A percentile compares a stretch with the other conserved stretches of the same genome.
phyloP scores from a whole-genome alignment of 2,797 vertebrate species.

The Vireo griseus region DNA sequence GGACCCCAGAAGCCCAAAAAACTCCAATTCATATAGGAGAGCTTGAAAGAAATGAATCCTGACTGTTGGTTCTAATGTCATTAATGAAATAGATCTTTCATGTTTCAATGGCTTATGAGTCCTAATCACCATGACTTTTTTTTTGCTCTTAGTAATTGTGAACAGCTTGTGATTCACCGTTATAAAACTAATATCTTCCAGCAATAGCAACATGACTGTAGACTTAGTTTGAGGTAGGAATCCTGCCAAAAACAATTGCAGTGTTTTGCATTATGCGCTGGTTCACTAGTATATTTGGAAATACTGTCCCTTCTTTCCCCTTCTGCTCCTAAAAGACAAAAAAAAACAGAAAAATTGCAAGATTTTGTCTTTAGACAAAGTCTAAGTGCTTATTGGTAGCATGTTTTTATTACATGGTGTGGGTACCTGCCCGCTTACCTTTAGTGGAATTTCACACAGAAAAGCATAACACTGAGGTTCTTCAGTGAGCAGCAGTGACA shows the following conservation, averaged over 20 bases:
- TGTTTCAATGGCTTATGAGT: background rate
- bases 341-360: background rate
- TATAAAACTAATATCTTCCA: slow-evolving; percentile 12
- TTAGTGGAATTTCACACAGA: background rate
- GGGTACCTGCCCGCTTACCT: background rate
- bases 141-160: background rate
- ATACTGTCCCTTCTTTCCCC: background rate
- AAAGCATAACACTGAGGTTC: background rate
- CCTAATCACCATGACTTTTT: background rate
- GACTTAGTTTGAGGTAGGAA: background rate
- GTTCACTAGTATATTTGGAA: background rate
- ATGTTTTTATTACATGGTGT: background rate
- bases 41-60: background rate
- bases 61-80: background rate
- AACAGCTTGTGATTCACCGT: background rate
- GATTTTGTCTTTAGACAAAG: background rate
- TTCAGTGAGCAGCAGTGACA: background rate
- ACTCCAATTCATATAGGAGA: background rate
- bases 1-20: background rate
- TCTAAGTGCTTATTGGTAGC: background rate
- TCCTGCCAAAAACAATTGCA: background rate
- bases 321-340: background rate
- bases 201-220: background rate
- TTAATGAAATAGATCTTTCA: background rate
- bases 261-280: background rate